Percentiles rank a stretch among this genome's conserved stretches.
Conservation (phyloP, 2,797 vertebrate species). For the Rhinichthys osculus region DNA sequence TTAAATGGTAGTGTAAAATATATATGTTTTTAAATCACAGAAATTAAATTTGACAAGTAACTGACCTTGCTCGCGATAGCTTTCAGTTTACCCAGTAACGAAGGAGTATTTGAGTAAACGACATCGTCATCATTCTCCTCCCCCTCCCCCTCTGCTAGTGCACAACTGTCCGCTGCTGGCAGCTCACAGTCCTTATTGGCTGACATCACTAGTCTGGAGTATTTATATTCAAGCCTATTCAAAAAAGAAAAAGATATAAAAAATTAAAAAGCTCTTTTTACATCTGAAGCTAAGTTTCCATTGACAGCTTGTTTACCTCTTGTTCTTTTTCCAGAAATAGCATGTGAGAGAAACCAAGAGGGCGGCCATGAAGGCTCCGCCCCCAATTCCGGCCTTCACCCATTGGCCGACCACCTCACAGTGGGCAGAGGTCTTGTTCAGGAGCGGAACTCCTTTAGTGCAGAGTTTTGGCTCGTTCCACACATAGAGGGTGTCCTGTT, state of each 20-base stretch:
- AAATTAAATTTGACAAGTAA: not conserved
- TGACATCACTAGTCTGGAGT: constrained; percentile 95
- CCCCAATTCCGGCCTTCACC: constrained; percentile 88
- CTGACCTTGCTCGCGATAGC: constrained; percentile 95
- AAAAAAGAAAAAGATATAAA: not conserved
- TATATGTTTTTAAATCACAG: no score
- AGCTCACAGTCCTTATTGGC: constrained; percentile 96
- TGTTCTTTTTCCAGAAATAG: constrained; percentile 99
- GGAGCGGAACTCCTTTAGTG: constrained; percentile 86
- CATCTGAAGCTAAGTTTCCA: not conserved
- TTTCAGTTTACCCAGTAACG: constrained; percentile 92
- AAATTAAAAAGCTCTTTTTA: not conserved
- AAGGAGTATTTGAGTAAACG: constrained; percentile 93
- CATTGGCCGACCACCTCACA: constrained; percentile 93
- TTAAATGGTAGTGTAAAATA: not conserved
- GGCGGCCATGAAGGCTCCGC: constrained; percentile 89
- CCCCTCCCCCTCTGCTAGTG: constrained; percentile 98
- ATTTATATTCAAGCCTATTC: constrained; percentile 94
- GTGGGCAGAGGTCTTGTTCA: constrained; percentile 83
- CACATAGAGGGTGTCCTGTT: constrained; percentile 91
- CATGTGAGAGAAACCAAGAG: constrained; percentile 92
- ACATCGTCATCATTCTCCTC: constrained; percentile 90
- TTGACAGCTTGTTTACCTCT: constrained; percentile 78
- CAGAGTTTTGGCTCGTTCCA: constrained; percentile 96
- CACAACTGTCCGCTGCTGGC: constrained; percentile 96